Evolutionary conservation across 2,113 vertebrate species (phyloP), one percentile per base, ranked within the genome.

Genomic region (Tupaia tana): DNA sequence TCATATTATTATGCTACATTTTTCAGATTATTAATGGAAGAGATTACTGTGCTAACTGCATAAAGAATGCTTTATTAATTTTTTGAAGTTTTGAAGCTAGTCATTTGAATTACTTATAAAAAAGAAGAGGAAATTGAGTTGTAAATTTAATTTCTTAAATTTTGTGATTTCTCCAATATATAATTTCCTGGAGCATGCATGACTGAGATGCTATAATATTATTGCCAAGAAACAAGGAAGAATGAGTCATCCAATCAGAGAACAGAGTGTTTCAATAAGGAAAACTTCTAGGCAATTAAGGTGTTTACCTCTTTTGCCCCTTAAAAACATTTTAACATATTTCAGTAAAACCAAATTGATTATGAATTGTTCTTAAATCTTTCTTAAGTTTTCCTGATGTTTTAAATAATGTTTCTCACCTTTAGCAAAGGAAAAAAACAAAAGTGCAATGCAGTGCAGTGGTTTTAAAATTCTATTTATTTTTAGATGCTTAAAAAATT

Each of bases 111-210:
- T 52, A 75, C 75, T 78, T 94, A 63, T 59, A 58, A 43, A 52
- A 85, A 91, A 10, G 43, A 31, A 86, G 6, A 89, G 11, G 61
- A 16, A 77, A 90, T 3, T 70, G 67, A 73, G 81, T 71, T 93
- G 7, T 85, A 80, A 92, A 78, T 93, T 86, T 66, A 77, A 43
- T 61, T 69, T 87, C 43, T 89, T 61, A 89, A 94, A 93, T 85
- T 90, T 78, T 93, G 83, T 91, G 14, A 85, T 81, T 95, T 90
- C 43, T 88, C 56, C 66, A 90, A 79, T 43, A 11, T 64, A 93
- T 27, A 89, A 69, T 67, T 94, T 96, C 67, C 89, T 59, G 73
- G 43, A 52, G 58, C 58, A 80, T 90, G 43, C 25, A 85, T 78
- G 61, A 96, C 63, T 70, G 74, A 67, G 27, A 89, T 1, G 3